Conservation (phyloP, 2,888 invertebrate species). For the Vanessa cardui region DNA sequence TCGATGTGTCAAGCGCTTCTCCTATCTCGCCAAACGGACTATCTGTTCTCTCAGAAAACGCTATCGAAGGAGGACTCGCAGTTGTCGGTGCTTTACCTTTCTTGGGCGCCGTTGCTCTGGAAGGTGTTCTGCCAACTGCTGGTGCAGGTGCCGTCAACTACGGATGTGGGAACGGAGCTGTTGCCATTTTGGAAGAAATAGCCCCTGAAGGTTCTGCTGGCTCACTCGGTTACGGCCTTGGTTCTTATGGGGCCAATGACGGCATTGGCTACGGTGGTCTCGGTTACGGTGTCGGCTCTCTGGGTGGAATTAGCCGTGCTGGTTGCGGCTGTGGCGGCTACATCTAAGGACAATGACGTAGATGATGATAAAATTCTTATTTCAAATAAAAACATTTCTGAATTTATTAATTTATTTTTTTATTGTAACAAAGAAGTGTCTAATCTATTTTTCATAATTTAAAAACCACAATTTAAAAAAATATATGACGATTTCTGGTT, state of each 20-base stretch:
- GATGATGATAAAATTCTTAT: too few species aligned
- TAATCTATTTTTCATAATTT: too few species aligned
- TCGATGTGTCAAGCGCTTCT: neutral
- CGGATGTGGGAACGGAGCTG: neutral
- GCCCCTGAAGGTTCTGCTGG: neutral
- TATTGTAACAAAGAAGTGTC: too few species aligned
- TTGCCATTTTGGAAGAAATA: neutral
- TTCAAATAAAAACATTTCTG: too few species aligned
- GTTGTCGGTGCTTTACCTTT: neutral
- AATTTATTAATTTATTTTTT: too few species aligned
- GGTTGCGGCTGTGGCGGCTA: constrained; percentile 27
- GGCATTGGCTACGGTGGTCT: neutral
- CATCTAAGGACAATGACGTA: neutral
- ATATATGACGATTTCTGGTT: too few species aligned
- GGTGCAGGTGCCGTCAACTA: neutral
- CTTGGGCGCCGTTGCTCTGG: neutral
- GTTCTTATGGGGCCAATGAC: neutral
- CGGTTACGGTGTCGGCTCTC: neutral
- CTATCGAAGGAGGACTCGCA: neutral
- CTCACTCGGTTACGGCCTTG: neutral
- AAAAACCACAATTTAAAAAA: too few species aligned
- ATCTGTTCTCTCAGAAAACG: neutral
- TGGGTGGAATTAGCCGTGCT: constrained; percentile 28
- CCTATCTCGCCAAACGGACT: neutral
- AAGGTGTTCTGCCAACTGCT: constrained; percentile 2